Conservation (phyloP, 2,888 invertebrate genomes). For the Disparrhopalites patrizii region DNA sequence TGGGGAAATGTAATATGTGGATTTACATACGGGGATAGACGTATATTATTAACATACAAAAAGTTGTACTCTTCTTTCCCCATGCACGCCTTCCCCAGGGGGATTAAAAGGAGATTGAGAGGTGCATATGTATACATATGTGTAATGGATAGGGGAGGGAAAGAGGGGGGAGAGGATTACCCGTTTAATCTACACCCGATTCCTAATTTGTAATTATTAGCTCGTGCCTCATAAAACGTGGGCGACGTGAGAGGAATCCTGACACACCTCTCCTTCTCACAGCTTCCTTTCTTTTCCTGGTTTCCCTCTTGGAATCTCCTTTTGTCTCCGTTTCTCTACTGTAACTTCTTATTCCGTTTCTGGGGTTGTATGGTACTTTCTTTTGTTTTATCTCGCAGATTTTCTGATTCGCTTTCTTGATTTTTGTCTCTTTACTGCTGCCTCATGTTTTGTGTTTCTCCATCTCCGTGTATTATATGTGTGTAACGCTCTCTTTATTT, state of each 20-base stretch:
- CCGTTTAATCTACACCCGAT: constrained; percentile 13
- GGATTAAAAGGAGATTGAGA: background rate
- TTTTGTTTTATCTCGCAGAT: too few relatives aligned
- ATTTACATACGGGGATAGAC: background rate
- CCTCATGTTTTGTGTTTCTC: too few relatives aligned
- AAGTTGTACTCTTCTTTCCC: background rate
- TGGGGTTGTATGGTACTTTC: too few relatives aligned
- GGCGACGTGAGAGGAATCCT: constrained; percentile 20
- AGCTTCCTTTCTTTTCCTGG: constrained; percentile 28
- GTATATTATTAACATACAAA: background rate
- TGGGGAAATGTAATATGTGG: background rate
- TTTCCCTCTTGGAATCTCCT: constrained; percentile 33
- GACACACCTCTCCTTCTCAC: constrained; percentile 26
- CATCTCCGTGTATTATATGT: too few relatives aligned
- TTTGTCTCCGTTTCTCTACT: constrained; percentile 31
- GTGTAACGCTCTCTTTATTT: too few relatives aligned
- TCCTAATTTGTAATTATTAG: constrained; percentile 28
- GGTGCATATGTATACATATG: background rate
- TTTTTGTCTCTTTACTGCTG: too few relatives aligned
- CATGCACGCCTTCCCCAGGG: too few relatives aligned
- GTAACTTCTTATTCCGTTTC: too few relatives aligned
- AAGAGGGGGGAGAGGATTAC: background rate
- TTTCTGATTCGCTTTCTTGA: too few relatives aligned
- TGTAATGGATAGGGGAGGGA: background rate
- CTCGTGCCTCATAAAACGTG: constrained; percentile 25